Evolutionary conservation across 2,888 invertebrate genomes (phyloP).

Genomic region (Sinelater perroti): DNA sequence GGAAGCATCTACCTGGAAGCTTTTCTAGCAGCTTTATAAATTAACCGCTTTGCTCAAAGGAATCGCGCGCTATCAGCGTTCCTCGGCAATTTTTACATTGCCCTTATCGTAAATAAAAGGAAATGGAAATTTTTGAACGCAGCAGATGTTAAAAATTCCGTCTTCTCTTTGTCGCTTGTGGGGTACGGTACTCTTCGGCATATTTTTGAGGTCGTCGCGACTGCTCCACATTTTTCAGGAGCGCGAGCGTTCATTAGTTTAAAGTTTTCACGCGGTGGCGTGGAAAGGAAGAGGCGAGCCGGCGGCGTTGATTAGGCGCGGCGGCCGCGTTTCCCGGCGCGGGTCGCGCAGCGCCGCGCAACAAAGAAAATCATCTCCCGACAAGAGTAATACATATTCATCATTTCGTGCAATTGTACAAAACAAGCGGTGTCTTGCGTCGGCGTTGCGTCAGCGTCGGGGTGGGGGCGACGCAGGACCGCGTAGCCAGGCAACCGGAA

Average conservation of each 20-base stretch:
- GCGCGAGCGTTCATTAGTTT: slow-evolving; percentile 41
- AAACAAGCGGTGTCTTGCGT: slow-evolving; percentile 55
- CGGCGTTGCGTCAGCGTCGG: slow-evolving; percentile 48
- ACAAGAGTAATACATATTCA: slow-evolving; percentile 55
- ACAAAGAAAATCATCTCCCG: slow-evolving; percentile 53
- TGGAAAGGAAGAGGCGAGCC: slow-evolving; percentile 42
- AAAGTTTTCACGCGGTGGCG: slow-evolving; percentile 44
- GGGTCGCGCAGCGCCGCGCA: slow-evolving; percentile 45
- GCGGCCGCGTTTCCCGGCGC: slow-evolving; percentile 40
- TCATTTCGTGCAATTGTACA: slow-evolving; percentile 56
- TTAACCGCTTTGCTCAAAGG: too few relatives aligned
- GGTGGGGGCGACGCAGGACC: slow-evolving; percentile 50
- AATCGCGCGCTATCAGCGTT: too few relatives aligned
- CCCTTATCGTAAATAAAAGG: too few relatives aligned
- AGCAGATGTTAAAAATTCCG: too few relatives aligned
- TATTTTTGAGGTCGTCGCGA: slow-evolving; percentile 28
- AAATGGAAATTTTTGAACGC: too few relatives aligned
- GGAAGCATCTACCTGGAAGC: too few relatives aligned
- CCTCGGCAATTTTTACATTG: too few relatives aligned
- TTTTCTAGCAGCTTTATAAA: too few relatives aligned
- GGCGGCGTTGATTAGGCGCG: slow-evolving; percentile 37
- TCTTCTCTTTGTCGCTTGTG: too few relatives aligned
- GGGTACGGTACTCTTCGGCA: slow-evolving; percentile 26
- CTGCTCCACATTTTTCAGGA: slow-evolving; percentile 41
- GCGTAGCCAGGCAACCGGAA: slow-evolving; percentile 58